Percentiles rank a stretch among this genome's conserved stretches.
Conservation (phyloP, 2,888 invertebrate genomes). For the Smittia sp. region DNA sequence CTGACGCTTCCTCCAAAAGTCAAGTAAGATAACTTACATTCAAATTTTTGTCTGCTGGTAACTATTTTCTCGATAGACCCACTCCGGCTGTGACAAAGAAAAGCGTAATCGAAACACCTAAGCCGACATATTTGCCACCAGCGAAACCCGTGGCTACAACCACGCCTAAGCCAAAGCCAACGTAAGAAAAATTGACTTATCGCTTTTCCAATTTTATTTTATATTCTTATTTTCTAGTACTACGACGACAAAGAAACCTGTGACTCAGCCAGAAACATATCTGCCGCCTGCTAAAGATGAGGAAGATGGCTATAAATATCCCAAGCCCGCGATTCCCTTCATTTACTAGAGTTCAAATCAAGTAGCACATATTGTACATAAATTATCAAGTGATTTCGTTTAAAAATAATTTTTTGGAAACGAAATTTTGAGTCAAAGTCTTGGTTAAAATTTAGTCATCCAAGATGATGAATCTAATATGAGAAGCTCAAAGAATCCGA, state of each 20-base stretch:
- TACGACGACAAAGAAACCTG: not conserved
- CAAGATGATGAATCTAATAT: not conserved
- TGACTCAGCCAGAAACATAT: not conserved
- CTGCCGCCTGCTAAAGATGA: not conserved
- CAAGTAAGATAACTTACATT: not conserved
- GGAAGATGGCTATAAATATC: conserved; percentile 1
- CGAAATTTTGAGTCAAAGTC: not conserved
- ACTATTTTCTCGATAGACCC: not conserved
- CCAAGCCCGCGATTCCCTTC: conserved; percentile 13
- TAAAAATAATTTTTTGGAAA: not conserved
- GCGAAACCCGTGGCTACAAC: not conserved
- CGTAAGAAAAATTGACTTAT: no score
- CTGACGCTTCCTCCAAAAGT: not conserved
- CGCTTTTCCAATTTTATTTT: not conserved
- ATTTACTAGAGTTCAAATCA: not conserved
- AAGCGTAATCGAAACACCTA: not conserved
- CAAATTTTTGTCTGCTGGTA: no score
- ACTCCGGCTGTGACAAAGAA: not conserved
- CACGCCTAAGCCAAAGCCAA: not conserved
- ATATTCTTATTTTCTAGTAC: not conserved
- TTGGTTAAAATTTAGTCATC: not conserved
- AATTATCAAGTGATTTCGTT: not conserved
- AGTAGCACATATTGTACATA: not conserved
- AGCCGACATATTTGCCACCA: conserved; percentile 5
- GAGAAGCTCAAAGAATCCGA: not conserved